phyloP scores from a whole-genome alignment of 2,888 invertebrate genomes.

The Melitaea athalia region DNA sequence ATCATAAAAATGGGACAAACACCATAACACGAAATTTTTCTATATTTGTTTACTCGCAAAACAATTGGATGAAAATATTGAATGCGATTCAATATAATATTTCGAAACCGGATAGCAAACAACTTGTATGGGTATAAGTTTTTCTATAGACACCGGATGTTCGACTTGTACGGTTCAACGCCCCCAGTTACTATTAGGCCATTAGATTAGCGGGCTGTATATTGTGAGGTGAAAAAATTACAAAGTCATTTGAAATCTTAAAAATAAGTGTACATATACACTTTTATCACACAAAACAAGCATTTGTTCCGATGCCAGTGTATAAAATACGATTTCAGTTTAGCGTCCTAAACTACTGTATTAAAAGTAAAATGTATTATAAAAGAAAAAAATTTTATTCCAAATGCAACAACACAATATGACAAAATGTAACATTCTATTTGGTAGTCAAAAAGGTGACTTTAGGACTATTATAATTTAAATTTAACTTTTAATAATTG shows the following conservation, averaged over 20 bases:
- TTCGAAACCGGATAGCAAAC: conserved; percentile 43
- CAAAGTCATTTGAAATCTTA: neutral
- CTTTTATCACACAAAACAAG: too few relatives aligned
- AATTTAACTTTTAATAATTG: too few relatives aligned
- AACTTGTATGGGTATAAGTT: conserved; percentile 41
- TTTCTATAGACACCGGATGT: conserved; percentile 49
- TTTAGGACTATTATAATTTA: too few relatives aligned
- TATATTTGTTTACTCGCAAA: neutral
- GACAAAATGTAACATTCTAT: neutral
- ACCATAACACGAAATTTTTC: too few relatives aligned
- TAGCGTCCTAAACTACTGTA: too few relatives aligned
- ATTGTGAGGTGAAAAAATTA: neutral
- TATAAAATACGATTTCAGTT: too few relatives aligned
- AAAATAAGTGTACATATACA: too few relatives aligned
- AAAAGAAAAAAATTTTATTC: too few relatives aligned
- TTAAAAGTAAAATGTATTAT: too few relatives aligned
- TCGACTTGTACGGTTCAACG: conserved; percentile 45
- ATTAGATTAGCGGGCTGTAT: conserved; percentile 35
- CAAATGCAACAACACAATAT: neutral
- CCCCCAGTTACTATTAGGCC: conserved; percentile 43
- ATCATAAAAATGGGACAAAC: too few relatives aligned
- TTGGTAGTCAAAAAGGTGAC: too few relatives aligned
- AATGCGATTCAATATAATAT: conserved; percentile 26
- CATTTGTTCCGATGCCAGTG: too few relatives aligned
- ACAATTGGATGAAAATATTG: conserved; percentile 10